Conservation (phyloP, 1,140 invertebrate species). For the Achatina immaculata region DNA sequence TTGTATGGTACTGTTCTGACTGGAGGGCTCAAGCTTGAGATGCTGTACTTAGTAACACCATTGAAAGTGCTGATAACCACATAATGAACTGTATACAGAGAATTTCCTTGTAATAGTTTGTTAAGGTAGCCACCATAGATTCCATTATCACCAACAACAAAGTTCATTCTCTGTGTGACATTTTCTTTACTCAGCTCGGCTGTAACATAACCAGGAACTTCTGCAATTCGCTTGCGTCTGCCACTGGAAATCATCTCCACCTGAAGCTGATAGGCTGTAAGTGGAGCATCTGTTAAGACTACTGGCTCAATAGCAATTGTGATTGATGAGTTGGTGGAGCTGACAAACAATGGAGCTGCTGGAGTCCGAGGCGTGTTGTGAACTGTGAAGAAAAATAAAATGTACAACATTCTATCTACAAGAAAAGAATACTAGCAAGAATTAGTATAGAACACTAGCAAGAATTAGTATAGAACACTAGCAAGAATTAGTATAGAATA, state of each 20-base stretch:
- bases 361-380: constrained; percentile 44
- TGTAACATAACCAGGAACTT: constrained; percentile 43
- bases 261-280: constrained; percentile 52
- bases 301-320: constrained; percentile 54
- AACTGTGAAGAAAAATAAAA: constrained; percentile 29
- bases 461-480: too few relatives aligned
- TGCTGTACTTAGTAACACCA: constrained; percentile 54
- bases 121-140: constrained; percentile 48
- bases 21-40: constrained; percentile 42
- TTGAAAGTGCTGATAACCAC: constrained; percentile 56
- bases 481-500: too few relatives aligned
- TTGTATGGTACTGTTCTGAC: constrained; percentile 39
- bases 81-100: constrained; percentile 58
- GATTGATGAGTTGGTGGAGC: constrained; percentile 48
- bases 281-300: constrained; percentile 44
- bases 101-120: constrained; percentile 44
- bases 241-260: constrained; percentile 42
- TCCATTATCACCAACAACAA: constrained; percentile 51
- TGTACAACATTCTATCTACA: too few relatives aligned
- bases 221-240: constrained; percentile 4
- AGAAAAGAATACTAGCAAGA: not conserved
- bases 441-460: too few relatives aligned
- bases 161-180: constrained; percentile 39
- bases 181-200: constrained; percentile 44
- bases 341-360: constrained; percentile 47